phyloP scores from a whole-genome alignment of 1,140 invertebrate species.

The Rhagoletis pomonella region DNA sequence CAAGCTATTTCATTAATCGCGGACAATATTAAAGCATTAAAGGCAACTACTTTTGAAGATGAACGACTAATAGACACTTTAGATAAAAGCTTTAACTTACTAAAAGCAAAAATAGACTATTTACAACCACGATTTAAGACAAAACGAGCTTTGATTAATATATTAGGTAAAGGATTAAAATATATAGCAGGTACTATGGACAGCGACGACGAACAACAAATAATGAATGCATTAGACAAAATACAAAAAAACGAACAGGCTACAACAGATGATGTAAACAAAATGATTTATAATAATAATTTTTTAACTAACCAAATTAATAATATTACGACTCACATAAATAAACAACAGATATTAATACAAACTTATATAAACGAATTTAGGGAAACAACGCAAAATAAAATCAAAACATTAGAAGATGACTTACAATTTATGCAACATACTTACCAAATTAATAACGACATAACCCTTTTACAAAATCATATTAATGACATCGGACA shows the following conservation, averaged over 20 bases:
- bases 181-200: not conserved
- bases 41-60: not conserved
- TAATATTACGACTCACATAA: constrained; percentile 13
- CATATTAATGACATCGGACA: constrained; percentile 3
- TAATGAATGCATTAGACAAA: too few species aligned
- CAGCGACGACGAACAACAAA: not conserved
- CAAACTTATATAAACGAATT: not conserved
- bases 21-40: not conserved
- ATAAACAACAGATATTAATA: not conserved
- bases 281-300: not conserved
- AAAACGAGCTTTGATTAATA: not conserved
- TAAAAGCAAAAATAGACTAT: constrained; percentile 2
- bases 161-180: not conserved
- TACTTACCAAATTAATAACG: constrained; percentile 17
- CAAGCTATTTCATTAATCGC: not conserved
- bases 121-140: not conserved
- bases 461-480: not conserved
- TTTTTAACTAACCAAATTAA: not conserved
- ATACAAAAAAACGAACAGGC: too few species aligned
- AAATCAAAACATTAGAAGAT: constrained; percentile 6
- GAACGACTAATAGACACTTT: not conserved
- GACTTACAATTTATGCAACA: constrained; percentile 2
- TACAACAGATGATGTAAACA: too few species aligned
- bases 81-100: not conserved
- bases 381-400: not conserved